Percentiles rank a stretch among this genome's conserved stretches.
These are phyloP conservation scores for Stenichneumon culpator DNA, from an alignment of 2,888 invertebrate species.

Conservation along the genomic window DNA sequence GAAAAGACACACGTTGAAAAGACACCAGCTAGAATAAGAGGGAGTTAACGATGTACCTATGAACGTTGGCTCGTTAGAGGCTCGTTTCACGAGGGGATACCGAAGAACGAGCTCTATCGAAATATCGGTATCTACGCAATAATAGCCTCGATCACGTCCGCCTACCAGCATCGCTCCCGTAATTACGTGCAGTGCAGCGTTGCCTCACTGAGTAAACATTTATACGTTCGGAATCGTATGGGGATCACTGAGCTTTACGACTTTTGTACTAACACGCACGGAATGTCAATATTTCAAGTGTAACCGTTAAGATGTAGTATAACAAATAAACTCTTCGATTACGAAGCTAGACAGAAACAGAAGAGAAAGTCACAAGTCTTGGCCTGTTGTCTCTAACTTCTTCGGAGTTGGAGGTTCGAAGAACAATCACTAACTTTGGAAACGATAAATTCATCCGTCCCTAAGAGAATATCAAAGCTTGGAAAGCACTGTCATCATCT, in stretches of 20 bases:
- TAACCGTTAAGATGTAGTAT: not conserved
- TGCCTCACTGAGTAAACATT: conserved; percentile 61
- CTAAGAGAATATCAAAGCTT: not conserved
- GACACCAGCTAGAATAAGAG: not conserved
- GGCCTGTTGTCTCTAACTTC: not conserved
- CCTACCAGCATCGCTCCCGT: conserved; percentile 47
- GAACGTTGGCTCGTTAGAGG: conserved; percentile 17
- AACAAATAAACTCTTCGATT: not conserved
- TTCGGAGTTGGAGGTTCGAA: not conserved
- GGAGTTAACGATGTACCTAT: conserved; percentile 10
- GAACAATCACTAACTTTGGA: conserved; percentile 23
- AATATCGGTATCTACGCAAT: not conserved
- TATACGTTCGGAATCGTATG: conserved; percentile 63
- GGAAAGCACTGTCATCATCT: not conserved
- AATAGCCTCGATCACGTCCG: not conserved
- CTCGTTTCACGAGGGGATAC: conserved; percentile 33
- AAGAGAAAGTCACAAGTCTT: not conserved
- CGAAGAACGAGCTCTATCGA: conserved; percentile 20
- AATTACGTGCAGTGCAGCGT: conserved; percentile 53
- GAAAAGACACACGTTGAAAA: not conserved
- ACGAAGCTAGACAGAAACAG: not conserved
- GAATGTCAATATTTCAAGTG: not conserved
- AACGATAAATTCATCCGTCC: not conserved
- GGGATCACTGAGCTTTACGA: conserved; percentile 48
- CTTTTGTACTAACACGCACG: conserved; percentile 29